Evolutionary conservation across 1,140 invertebrate species (phyloP), one percentile per base, ranked within the genome.

Genomic region (Tribolium castaneum): DNA sequence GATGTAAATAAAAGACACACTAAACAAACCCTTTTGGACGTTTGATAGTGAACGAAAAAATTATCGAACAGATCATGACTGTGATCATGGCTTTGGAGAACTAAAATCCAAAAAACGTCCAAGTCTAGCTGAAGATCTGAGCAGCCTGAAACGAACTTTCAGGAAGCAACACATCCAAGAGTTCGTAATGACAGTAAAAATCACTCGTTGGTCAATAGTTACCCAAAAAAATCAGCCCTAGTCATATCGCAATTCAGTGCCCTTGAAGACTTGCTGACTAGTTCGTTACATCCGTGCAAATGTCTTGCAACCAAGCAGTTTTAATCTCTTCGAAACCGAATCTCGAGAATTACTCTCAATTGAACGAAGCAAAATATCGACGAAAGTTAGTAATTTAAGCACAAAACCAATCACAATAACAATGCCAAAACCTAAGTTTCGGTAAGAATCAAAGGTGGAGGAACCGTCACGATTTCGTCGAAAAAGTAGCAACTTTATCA

Each of bases 1-100:
- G 39, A 78, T 14, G 34, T 50, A 6, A 51, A 45, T 14, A 45
- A 59, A 2, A 25, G 19, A 62, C n/a, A 78, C 19, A 0, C 25
- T 16, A 16, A 78, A 12, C 16, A 52, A 49, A 75, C 30, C 59
- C 6, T 83, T 25, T 80, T 70, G 54, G 83, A 85, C 62, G 82
- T 39, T 45, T 85, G 5, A 72, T 85, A 45, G 75, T 85, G n/a
- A 86, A 86, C 70, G 83, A 84, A 35, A 84, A 79, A 70, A 80
- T 86, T 13, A 34, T 80, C 7, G 78, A 79, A 25, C 66, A 85
- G 0, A 80, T 86, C 13, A 70, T 79, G 13, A 83, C 82, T 3
- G 82, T 85, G 2, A 50, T 83, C 12, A 74, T 50, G 6, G 82
- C 83, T 4, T 75, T 86, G 54, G 62, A 82, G 45, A 71, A 71